phyloP scores from a whole-genome alignment of 2,888 invertebrate genomes.

The Drosophila recens region DNA sequence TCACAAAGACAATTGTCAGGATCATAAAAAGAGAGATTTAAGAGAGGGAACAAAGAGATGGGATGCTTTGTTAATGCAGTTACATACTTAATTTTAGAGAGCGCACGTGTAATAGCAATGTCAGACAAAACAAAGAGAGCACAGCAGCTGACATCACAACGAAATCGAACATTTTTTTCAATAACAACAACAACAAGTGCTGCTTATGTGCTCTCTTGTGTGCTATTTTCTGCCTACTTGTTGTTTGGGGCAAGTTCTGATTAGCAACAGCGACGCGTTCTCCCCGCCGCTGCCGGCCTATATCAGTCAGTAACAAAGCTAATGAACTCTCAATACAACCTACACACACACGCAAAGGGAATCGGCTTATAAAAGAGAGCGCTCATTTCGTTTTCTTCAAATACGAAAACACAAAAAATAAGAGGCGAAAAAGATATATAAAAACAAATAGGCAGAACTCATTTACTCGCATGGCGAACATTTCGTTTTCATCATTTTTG shows the following conservation, averaged over 20 bases:
- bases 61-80: neutral
- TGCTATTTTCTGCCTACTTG: conserved; percentile 49
- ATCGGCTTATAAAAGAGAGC: conserved; percentile 31
- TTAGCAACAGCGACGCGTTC: conserved; percentile 60
- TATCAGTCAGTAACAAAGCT: conserved; percentile 45
- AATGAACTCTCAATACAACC: conserved; percentile 61
- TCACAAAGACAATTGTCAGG: conserved; percentile 15
- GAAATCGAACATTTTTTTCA: conserved; percentile 41
- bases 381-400: conserved; percentile 55
- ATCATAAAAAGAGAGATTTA: neutral
- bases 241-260: conserved; percentile 65
- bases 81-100: neutral
- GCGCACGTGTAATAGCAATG: conserved; percentile 14
- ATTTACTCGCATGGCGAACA: conserved; percentile 23
- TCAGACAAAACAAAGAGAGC: conserved; percentile 13
- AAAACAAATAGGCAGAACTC: conserved; percentile 39
- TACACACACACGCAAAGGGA: conserved; percentile 15
- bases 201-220: conserved; percentile 33
- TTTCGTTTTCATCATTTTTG: conserved; percentile 25
- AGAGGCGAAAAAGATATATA: conserved; percentile 10
- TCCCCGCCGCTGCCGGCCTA: conserved; percentile 9
- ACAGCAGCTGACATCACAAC: conserved; percentile 28
- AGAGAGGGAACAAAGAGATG: conserved; percentile 9
- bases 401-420: conserved; percentile 20
- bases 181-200: conserved; percentile 34